Percentiles rank a stretch among this genome's conserved stretches.
Conservation (phyloP, 2,113 vertebrate genomes). For the Crotalus helleri region DNA sequence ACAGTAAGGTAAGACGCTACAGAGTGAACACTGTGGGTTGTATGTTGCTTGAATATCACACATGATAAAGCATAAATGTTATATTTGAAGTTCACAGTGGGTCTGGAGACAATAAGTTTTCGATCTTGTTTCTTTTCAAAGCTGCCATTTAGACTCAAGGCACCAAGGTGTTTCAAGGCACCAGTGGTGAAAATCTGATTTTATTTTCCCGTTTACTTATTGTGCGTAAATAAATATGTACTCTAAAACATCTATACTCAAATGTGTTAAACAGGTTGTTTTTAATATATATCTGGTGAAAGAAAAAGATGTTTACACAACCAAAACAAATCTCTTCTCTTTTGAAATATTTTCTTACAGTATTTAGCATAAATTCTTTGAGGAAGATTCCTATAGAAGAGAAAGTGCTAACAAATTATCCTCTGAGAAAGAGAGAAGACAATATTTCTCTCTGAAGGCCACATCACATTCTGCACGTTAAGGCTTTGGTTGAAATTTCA, state of each 20-base stretch:
- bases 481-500: constrained; percentile 45
- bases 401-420: constrained; percentile 40
- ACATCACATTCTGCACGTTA: constrained; percentile 24
- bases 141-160: constrained; percentile 42
- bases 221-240: constrained; percentile 74
- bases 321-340: constrained; percentile 45
- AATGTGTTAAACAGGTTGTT: constrained; percentile 64
- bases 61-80: not conserved
- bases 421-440: constrained; percentile 17
- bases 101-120: constrained; percentile 22
- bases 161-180: constrained; percentile 68
- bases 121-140: constrained; percentile 46
- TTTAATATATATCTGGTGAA: constrained; percentile 52
- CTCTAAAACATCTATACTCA: constrained; percentile 61
- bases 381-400: constrained; percentile 46
- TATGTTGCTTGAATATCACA: constrained; percentile 15
- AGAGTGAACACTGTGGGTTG: fast-evolving
- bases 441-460: constrained; percentile 1
- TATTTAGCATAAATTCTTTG: constrained; percentile 43
- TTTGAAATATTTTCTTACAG: constrained; percentile 44
- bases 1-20: not conserved
- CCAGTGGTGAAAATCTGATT: constrained; percentile 59
- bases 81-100: constrained; percentile 18
- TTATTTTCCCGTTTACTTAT: constrained; percentile 58
- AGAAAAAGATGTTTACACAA: constrained; percentile 30